Conservation (phyloP, 2,113 vertebrate species). For the Trichechus manatus region DNA sequence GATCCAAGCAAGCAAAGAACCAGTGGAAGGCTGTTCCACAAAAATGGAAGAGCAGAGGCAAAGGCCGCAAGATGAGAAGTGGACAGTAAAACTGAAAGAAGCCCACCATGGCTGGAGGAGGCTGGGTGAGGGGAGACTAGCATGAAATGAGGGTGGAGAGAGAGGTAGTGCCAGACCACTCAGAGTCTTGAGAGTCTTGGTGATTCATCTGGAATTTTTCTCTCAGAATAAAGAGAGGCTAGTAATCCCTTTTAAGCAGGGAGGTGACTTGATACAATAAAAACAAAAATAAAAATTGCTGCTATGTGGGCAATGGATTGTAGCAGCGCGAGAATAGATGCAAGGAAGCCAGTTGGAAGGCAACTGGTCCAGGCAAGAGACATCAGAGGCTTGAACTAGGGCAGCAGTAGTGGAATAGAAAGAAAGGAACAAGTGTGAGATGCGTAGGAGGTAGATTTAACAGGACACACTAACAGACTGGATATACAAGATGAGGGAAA, state of each 20-base stretch:
- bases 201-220: neutral
- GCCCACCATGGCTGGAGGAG: neutral
- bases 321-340: neutral
- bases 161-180: neutral
- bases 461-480: neutral
- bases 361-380: neutral
- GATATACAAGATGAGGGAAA: neutral
- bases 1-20: neutral
- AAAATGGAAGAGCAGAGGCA: neutral
- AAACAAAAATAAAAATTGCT: neutral
- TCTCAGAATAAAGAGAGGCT: neutral
- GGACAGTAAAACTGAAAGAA: neutral
- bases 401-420: neutral
- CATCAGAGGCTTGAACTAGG: neutral
- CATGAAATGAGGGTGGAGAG: neutral
- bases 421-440: neutral
- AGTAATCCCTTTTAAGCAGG: neutral
- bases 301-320: neutral
- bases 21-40: neutral
- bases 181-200: neutral
- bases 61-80: neutral
- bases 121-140: neutral
- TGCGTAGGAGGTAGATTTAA: neutral
- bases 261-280: neutral
- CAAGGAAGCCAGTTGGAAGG: neutral